Conservation (phyloP, 2,888 invertebrate genomes). For the Eupithecia tripunctaria region DNA sequence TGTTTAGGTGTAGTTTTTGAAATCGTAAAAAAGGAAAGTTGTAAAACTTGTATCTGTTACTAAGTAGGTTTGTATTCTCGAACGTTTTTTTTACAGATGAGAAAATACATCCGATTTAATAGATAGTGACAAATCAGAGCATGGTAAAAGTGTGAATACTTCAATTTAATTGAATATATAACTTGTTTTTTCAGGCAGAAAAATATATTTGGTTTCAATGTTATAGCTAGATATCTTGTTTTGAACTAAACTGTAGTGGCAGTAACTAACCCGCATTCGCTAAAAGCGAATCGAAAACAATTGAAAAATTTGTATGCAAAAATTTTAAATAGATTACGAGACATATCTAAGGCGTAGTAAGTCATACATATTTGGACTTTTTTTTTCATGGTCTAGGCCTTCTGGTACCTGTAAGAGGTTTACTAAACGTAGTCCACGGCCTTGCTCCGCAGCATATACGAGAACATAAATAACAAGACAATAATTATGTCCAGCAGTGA, state of each 20-base stretch:
- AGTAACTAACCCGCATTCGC: too few species aligned
- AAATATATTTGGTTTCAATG: neutral
- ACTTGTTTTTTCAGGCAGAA: neutral
- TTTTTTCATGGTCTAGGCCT: too few species aligned
- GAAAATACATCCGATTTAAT: neutral
- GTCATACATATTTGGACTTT: too few species aligned
- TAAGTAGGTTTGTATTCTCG: constrained; percentile 29
- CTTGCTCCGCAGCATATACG: neutral
- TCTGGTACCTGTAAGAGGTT: neutral
- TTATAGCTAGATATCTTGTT: too few species aligned
- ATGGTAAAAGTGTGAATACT: neutral
- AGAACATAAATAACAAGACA: too few species aligned
- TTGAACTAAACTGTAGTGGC: too few species aligned
- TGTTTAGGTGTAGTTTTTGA: constrained; percentile 56
- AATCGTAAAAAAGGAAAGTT: constrained; percentile 66
- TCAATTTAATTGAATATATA: neutral
- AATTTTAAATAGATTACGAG: too few species aligned
- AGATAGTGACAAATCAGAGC: neutral
- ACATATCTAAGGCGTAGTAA: too few species aligned
- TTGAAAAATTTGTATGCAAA: too few species aligned
- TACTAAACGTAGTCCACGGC: neutral
- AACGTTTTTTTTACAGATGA: constrained; percentile 18
- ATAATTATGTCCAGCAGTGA: too few species aligned
- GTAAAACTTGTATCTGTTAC: constrained; percentile 41
- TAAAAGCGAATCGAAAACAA: too few species aligned